Percentiles rank a stretch among this genome's conserved stretches.
Evolutionary conservation across 2,888 invertebrate species (phyloP).

Genomic region (Pelosia muscerda): DNA sequence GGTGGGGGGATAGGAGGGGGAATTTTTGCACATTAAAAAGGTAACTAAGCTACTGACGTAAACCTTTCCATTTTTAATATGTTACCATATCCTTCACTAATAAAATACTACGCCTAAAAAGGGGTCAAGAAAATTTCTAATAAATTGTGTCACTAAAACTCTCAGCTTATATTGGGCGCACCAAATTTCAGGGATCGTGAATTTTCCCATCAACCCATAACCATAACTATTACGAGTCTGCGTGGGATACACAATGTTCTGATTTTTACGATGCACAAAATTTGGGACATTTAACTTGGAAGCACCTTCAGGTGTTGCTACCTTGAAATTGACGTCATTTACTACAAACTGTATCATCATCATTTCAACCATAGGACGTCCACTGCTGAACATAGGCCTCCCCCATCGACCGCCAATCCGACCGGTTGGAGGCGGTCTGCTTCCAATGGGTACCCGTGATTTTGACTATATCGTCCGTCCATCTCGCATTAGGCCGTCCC

Average conservation of each 20-base stretch:
- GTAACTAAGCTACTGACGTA: too few relatives aligned
- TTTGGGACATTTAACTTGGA: background rate
- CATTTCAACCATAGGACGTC: too few relatives aligned
- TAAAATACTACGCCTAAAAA: background rate
- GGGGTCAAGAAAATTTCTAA: background rate
- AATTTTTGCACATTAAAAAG: too few relatives aligned
- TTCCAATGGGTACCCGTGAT: too few relatives aligned
- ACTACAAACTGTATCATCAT: background rate
- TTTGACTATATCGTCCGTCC: too few relatives aligned
- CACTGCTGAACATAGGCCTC: too few relatives aligned
- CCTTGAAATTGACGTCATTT: background rate
- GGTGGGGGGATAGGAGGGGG: too few relatives aligned
- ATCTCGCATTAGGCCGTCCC: too few relatives aligned
- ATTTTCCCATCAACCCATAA: background rate
- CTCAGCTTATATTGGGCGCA: background rate
- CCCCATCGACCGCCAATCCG: too few relatives aligned
- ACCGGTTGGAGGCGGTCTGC: too few relatives aligned
- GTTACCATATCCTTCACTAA: background rate
- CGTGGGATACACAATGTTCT: constrained; percentile 9
- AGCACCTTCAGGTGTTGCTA: background rate
- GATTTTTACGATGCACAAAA: constrained; percentile 19
- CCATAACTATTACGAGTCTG: constrained; percentile 9
- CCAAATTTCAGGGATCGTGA: constrained; percentile 19
- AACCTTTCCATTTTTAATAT: too few relatives aligned
- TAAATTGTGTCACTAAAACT: constrained; percentile 10